These are phyloP conservation scores for Pterobdella sp. DNA, from an alignment of 2,888 invertebrate genomes.

Conservation along the genomic window DNA sequence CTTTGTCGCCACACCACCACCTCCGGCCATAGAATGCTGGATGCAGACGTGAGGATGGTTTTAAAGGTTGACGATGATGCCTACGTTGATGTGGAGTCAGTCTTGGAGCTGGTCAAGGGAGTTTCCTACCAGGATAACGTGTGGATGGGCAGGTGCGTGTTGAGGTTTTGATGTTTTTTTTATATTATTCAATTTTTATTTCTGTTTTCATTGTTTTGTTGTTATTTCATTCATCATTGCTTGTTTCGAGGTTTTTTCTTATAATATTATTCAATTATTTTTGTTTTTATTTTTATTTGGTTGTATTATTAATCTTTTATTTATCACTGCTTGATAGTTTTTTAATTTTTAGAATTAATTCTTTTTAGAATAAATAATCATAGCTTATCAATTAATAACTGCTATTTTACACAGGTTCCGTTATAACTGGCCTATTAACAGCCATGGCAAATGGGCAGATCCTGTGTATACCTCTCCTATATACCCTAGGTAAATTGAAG, in stretches of 20 bases:
- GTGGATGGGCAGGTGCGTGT: slow-evolving; percentile 40
- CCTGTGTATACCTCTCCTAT: slow-evolving; percentile 41
- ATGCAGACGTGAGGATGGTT: slow-evolving; percentile 35
- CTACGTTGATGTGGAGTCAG: slow-evolving; percentile 41
- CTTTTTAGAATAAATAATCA: background rate
- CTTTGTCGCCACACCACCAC: background rate
- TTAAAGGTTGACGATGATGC: slow-evolving; percentile 51
- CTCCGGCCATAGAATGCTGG: background rate
- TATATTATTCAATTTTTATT: too few relatives aligned
- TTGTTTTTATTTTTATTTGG: background rate
- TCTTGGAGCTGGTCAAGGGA: slow-evolving; percentile 39
- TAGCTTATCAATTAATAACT: background rate
- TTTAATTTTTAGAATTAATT: background rate
- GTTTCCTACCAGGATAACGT: slow-evolving; percentile 31
- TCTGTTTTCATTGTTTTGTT: too few relatives aligned
- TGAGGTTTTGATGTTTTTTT: background rate
- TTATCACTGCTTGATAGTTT: background rate
- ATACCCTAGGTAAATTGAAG: slow-evolving; percentile 41
- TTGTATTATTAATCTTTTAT: background rate
- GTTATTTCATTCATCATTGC: too few relatives aligned
- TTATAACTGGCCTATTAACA: slow-evolving; percentile 41
- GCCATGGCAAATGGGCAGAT: slow-evolving; percentile 50
- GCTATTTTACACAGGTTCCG: slow-evolving; percentile 9
- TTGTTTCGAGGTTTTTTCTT: background rate
- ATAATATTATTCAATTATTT: background rate